These are phyloP conservation scores for Hafferia zeledoni DNA, from an alignment of 2,797 vertebrate species.

Conservation along the genomic window DNA sequence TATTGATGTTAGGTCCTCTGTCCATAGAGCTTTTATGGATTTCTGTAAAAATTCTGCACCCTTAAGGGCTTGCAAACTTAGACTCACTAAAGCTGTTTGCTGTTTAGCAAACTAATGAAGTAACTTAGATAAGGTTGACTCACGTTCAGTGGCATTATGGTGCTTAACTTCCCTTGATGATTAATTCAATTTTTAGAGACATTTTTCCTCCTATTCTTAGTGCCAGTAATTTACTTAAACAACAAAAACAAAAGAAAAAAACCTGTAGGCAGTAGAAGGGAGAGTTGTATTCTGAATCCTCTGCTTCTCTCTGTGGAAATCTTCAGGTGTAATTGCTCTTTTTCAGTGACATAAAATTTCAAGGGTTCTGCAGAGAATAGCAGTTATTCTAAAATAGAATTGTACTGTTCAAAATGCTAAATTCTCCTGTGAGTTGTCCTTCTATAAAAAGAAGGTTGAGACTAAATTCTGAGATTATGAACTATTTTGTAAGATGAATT, in stretches of 20 bases:
- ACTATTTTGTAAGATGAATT: neutral
- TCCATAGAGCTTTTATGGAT: neutral
- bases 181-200: conserved; percentile 14
- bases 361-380: conserved; percentile 6
- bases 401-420: neutral
- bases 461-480: neutral
- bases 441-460: neutral
- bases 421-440: neutral
- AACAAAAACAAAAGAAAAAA: neutral
- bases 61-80: neutral
- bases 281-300: neutral
- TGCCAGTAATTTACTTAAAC: neutral
- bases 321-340: conserved; percentile 18
- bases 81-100: neutral
- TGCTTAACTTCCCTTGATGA: neutral
- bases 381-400: conserved; percentile 33
- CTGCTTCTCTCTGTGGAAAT: conserved; percentile 27
- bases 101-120: neutral
- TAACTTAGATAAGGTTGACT: neutral
- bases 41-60: neutral
- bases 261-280: neutral
- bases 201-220: neutral
- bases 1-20: neutral
- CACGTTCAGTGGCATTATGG: neutral
- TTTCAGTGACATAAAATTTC: conserved; percentile 26